Conservation (phyloP, 2,888 invertebrate species). For the Drosophila mimica region DNA sequence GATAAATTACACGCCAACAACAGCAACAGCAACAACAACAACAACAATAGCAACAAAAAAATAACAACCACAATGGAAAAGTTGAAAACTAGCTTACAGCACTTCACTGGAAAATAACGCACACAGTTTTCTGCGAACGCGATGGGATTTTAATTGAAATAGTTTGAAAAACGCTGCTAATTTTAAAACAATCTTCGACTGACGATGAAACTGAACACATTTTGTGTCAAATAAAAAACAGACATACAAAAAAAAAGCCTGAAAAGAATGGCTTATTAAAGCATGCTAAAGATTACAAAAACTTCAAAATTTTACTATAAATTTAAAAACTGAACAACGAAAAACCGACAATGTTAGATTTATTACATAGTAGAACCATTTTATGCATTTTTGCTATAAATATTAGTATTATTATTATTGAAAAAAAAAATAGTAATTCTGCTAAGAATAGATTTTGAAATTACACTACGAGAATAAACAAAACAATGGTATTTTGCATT, state of each 20-base stretch:
- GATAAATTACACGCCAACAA: constrained; percentile 36
- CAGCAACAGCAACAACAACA: neutral
- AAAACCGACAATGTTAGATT: fast-evolving
- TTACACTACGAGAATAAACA: neutral
- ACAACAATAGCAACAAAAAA: neutral
- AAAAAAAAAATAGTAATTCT: neutral
- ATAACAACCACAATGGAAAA: neutral
- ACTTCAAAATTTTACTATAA: neutral
- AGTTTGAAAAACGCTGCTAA: neutral
- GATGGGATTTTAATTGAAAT: neutral
- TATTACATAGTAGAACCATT: neutral
- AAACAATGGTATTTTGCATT: neutral
- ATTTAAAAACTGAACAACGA: neutral
- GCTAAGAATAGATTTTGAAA: neutral
- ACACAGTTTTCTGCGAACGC: neutral
- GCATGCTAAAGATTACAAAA: neutral
- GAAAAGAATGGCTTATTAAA: neutral
- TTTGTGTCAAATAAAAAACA: neutral
- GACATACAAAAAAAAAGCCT: neutral
- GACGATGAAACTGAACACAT: neutral
- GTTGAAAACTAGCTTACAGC: neutral
- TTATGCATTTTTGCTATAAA: neutral
- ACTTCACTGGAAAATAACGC: neutral
- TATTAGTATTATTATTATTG: neutral
- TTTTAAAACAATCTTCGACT: neutral